Evolutionary conservation across 1,140 invertebrate genomes (phyloP), one percentile per base, ranked within the genome.

Genomic region (Euwallacea fornicatus): DNA sequence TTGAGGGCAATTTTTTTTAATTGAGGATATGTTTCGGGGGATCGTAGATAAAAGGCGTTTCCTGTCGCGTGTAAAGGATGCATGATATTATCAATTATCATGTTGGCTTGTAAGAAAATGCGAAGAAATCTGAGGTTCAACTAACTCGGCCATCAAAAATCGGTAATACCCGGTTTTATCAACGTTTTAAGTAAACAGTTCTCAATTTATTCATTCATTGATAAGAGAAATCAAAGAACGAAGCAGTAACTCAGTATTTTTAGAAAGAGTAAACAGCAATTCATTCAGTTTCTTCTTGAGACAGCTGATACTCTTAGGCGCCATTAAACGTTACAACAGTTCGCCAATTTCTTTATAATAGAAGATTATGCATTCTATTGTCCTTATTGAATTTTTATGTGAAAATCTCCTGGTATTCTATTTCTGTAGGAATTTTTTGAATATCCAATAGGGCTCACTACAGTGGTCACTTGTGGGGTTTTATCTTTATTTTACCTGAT

Each of bases 161-260:
- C 50, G 50, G 15, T n/a, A n/a, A 15, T 53, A 53, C 50, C 50
- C 50, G 15, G 11, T 53, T 15, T 7, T 53, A 6, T 61, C 59
- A 2, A 61, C 59, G 33, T 21, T 63, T 8, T 15, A 63, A 63
- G 61, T 63, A 63, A 63, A 63, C 61, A 63, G 61, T 63, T 61
- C 42, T 16, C 43, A 63, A 63, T 63, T 63, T 63, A 63, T 63
- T 50, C 61, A 63, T 50, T 63, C 61, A 61, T 61, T 61, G 59
- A 61, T 61, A 61, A 61, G 21, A 6, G 9, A 43, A 41, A 63
- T 21, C 44, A 13, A 8, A 50, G 16, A 41, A 63, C 44, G 61
- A 47, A 33, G 61, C 61, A 50, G 61, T 47, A 63, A 63, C 61
- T 10, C 13, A 47, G 9, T 63, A 63, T 63, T 63, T 63, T 63